Evolutionary conservation across 2,888 invertebrate species (phyloP), one percentile per base, ranked within the genome.

Genomic region (Nymphalis polychloros): DNA sequence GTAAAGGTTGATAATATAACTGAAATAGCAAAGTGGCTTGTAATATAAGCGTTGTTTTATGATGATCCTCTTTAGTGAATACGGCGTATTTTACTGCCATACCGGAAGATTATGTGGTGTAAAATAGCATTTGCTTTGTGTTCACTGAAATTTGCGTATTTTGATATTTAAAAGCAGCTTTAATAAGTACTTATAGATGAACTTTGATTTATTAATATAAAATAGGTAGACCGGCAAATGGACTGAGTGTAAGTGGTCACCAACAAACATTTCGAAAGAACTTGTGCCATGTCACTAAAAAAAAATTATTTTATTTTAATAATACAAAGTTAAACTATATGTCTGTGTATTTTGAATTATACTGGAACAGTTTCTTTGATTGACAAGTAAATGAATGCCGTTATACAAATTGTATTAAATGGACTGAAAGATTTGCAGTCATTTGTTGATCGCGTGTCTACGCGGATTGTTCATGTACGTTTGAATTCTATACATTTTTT

Each of bases 361-460:
- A 6, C 1, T 53, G 6, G 53, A 53, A 27, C 3, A 8, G 49
- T 20, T 10, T 16, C 41, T 6, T n/a, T 66, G 66, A 66, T 69
- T 70, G 70, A 68, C 68, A 68, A 65, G 68, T 41, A 63, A 69
- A 72, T 48, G 59, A 50, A 46, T 8, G 59, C 55, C 65, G 67
- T 69, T 69, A 67, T 64, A 20, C 52, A 41, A 49, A n/a, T 19
- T 53, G 57, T 61, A 49, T 62, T 27, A 35, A 19, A 35, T 20
- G n/a, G 41, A 41, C 19, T 10, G 13, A 20, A 19, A 13, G 41
- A 41, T 49, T 31, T 17, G 49, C 49, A 31, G 49, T 49, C 27
- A 49, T 61, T 60, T 61, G 20, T 20, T 23, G 47, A 60, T 48
- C 46, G 48, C 47, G 13, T 47, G 60, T 47, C 48, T 23, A 23